Evolutionary conservation across 2,888 invertebrate genomes (phyloP).

Genomic region (Drosophila nr. fundita): DNA sequence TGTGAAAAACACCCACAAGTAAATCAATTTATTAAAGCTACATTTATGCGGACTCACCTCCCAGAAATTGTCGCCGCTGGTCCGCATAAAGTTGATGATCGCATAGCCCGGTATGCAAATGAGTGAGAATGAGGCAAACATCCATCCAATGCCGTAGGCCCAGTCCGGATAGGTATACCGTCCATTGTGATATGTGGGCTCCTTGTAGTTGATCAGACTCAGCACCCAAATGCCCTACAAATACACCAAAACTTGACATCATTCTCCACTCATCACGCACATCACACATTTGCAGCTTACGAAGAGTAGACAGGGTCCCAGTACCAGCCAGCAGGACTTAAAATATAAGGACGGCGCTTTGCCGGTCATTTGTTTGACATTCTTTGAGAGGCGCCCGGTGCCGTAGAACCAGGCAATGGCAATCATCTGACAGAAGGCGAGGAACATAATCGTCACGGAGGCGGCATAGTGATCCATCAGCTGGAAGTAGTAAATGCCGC

Average conservation of each 20-base stretch:
- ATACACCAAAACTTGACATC: neutral
- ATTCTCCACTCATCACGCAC: neutral
- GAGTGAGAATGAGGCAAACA: constrained; percentile 92
- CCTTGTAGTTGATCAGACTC: constrained; percentile 94
- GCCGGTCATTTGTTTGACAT: constrained; percentile 96
- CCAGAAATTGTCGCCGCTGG: constrained; percentile 89
- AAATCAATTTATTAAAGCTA: neutral
- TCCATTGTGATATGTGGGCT: constrained; percentile 93
- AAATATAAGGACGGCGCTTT: constrained; percentile 92
- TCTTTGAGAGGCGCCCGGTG: constrained; percentile 90
- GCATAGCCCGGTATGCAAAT: constrained; percentile 94
- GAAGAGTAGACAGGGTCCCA: constrained; percentile 91
- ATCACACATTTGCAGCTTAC: constrained; percentile 84
- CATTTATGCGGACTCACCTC: constrained; percentile 87
- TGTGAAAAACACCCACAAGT: constrained; percentile 73
- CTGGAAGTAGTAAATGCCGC: constrained; percentile 96
- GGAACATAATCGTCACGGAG: constrained; percentile 94
- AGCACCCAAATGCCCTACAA: constrained; percentile 93
- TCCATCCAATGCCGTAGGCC: constrained; percentile 94
- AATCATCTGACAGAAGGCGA: constrained; percentile 96
- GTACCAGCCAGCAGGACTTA: constrained; percentile 93
- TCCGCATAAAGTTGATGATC: constrained; percentile 89
- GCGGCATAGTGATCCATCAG: constrained; percentile 97
- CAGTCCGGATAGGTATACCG: constrained; percentile 92
- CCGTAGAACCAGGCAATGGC: constrained; percentile 97